Evolutionary conservation across 1,140 invertebrate species (phyloP), one percentile per base, ranked within the genome.

Genomic region (Caenorhabditis inopinata): DNA sequence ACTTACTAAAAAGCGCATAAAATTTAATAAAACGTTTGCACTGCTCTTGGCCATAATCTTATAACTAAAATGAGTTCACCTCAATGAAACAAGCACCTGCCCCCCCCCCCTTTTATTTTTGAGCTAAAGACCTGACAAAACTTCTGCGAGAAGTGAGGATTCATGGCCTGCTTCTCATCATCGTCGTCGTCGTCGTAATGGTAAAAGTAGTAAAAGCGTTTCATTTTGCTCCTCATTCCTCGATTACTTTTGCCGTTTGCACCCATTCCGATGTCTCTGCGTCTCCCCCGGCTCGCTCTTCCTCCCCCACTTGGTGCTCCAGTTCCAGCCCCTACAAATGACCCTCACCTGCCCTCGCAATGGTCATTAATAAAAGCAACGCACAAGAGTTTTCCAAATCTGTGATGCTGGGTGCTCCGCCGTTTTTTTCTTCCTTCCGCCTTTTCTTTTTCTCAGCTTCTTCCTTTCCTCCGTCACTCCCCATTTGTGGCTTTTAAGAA

Each of bases 301-400:
- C n/a, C 49, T 5, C 49, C 49, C 49, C 49, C 49, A 9, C 38
- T 5, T 16, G 6, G 16, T 45, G 12, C 45, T 47, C 45, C 45
- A 45, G 5, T 74, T 74, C 74, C 47, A 75, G 42, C 18, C 25
- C n/a, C 49, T 51, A 11, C 45, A 48, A 49, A 75, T 47, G 45
- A 75, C 74, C 45, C 42, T 49, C 45, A 47, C 74, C 74, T 75
- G 45, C 74, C 47, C 74, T 32, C n/a, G 23, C 29, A 47, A 48
- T 47, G 45, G 45, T 75, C 74, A 48, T 48, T 75, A 47, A 49
- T 75, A 47, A 75, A 48, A 75, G 47, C 74, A 75, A 49, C 45
- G 35, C 14, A 46, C 45, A 47, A 45, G 5, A 21, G 16, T 23
- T 23, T 1, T 18, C 14, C 14, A 38, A 47, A n/a, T 49, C 23